phyloP scores from a whole-genome alignment of 1,140 invertebrate species.

The Drosophila auraria region DNA sequence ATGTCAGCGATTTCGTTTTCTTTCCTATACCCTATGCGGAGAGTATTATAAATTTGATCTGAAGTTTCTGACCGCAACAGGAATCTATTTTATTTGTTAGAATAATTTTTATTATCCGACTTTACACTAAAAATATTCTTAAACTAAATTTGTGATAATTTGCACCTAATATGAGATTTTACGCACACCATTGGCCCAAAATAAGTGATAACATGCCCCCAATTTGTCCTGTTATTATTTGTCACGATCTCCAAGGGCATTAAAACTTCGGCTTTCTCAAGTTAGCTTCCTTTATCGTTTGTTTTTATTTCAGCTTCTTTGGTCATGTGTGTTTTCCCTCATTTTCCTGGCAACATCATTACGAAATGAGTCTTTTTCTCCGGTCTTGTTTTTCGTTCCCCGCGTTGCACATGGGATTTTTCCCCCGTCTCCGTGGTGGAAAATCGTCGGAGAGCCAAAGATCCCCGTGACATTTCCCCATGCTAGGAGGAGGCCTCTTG shows the following conservation, averaged over 20 bases:
- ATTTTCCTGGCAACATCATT: conserved; percentile 51
- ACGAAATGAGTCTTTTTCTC: conserved; percentile 65
- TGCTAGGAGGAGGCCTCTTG: conserved; percentile 30
- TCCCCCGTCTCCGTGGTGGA: conserved; percentile 26
- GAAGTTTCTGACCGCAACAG: too few relatives aligned
- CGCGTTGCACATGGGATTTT: conserved; percentile 26
- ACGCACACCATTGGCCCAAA: too few relatives aligned
- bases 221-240: too few relatives aligned
- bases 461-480: conserved; percentile 66
- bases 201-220: too few relatives aligned
- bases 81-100: not conserved
- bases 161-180: too few relatives aligned
- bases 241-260: not conserved
- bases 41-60: not conserved
- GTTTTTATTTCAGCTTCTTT: conserved; percentile 30
- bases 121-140: too few relatives aligned
- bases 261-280: not conserved
- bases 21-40: not conserved
- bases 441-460: conserved; percentile 20
- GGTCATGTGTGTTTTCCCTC: conserved; percentile 21
- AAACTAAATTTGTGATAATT: too few relatives aligned
- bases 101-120: too few relatives aligned
- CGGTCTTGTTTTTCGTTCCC: conserved; percentile 36
- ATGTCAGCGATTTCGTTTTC: conserved; percentile 66
- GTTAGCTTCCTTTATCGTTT: not conserved